Evolutionary conservation across 2,113 vertebrate genomes (phyloP), one percentile per base, ranked within the genome.

Genomic region (Macrotis lagotis): DNA sequence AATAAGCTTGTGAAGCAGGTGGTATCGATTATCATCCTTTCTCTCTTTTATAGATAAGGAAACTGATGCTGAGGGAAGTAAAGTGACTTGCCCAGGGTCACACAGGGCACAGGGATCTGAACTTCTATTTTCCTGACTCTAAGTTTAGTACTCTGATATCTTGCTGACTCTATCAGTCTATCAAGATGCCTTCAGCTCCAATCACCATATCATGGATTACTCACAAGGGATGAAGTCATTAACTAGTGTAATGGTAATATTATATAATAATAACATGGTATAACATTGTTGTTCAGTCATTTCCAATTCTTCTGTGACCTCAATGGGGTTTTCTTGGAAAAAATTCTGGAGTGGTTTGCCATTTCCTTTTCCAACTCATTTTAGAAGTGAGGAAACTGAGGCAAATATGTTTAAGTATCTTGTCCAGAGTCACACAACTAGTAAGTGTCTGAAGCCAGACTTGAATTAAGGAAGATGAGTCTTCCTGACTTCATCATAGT

Each of bases 201-300:
- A 89, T 49, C 89, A 25, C 74, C 88, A 19, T 44, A 49, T 88
- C 50, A 49, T 52, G 92, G 55, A 37, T 89, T 93, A 47, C 89
- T 12, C 49, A 88, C 24, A 31, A 66, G 91, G 51, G n/a, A 50
- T 89, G 59, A 96, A 92, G 47, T 97, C 91, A 94, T 93, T 91
- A 88, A 93, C 5, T 11, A 49, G 90, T n/a, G n/a, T n/a, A n/a
- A n/a, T n/a, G n/a, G n/a, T n/a, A n/a, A n/a, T n/a, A n/a, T n/a
- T n/a, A n/a, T n/a, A n/a, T n/a, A n/a, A n/a, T n/a, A n/a, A n/a
- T n/a, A 53, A 92, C 74, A 90, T 52, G 51, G 83, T 88, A 96
- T 59, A 59, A 59, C 16, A 12, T 66, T 59, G 26, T 10, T n/a
- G 31, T 66, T 37, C 59, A 59, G 28, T 59, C 55, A 31, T 59